Evolutionary conservation across 1,140 invertebrate genomes (phyloP).

Genomic region (Radopholus similis): DNA sequence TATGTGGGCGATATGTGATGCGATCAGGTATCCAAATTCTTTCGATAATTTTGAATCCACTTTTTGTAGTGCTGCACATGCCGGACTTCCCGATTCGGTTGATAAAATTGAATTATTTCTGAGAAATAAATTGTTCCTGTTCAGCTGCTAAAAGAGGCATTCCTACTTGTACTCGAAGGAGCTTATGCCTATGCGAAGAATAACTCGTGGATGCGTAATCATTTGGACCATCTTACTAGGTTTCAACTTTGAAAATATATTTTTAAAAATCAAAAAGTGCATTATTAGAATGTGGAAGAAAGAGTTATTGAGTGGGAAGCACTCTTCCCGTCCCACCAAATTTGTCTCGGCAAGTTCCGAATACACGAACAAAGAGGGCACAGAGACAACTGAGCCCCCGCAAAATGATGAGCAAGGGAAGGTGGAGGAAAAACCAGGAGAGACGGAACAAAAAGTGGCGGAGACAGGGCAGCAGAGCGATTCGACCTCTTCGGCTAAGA

Average conservation of each 20-base stretch:
- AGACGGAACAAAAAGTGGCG: not conserved
- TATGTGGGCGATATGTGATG: conserved; percentile 19
- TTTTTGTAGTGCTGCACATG: conserved; percentile 9
- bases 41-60: not conserved
- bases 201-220: conserved; percentile 7
- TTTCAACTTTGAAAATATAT: not conserved
- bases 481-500: no score
- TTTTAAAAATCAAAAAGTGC: not conserved
- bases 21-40: conserved; percentile 10
- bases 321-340: conserved; percentile 4
- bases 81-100: conserved; percentile 20
- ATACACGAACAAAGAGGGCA: not conserved
- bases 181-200: not conserved
- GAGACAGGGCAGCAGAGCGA: no score
- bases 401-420: not conserved
- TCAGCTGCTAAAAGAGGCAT: conserved; percentile 5
- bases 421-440: not conserved
- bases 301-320: conserved; percentile 9
- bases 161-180: conserved; percentile 3
- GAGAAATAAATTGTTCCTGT: not conserved
- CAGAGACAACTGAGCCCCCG: not conserved
- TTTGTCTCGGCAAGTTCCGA: not conserved
- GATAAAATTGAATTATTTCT: not conserved
- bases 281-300: conserved; percentile 13
- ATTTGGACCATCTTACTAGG: not conserved